Evolutionary conservation across 2,888 invertebrate genomes (phyloP), one percentile per base, ranked within the genome.

Genomic region (Apamea epomidion): DNA sequence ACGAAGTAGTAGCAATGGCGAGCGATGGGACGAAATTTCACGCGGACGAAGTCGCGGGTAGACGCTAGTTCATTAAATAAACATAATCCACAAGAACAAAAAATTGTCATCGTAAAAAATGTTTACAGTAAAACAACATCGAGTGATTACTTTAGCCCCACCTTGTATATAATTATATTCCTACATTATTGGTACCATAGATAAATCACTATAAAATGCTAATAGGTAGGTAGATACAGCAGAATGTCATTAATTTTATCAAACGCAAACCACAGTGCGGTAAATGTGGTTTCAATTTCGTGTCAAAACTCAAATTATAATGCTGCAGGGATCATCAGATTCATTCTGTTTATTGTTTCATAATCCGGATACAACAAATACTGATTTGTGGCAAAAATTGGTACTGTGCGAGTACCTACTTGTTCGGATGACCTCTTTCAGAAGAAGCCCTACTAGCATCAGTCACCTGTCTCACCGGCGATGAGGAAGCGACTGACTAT

Each of bases 241-340:
- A 14, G 1, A 62, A 18, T 58, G 8, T 21, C 25, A 81, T 80
- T 65, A 65, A 84, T 81, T 68, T 85, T 58, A 80, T 18, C 10
- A 32, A 70, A 70, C 21, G 25, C 16, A 58, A 70, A 60, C 81
- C 81, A 25, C 42, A 62, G 25, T 14, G 70, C 18, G 32, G 14
- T 65, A 42, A 18, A 25, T 80, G 80, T 37, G 80, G 70, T 51
- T 60, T 67, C 25, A 60, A 81, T 67, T 71, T 25, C 48, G 80
- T 65, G 64, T 79, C 64, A 70, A 62, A 79, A 37, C 21, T 64
- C 48, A 70, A 58, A 65, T 80, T 48, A 42, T 70, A 68, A 18
- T 29, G 21, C 18, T 42, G 16, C 25, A 48, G 37, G 8, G 16
- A 58, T 80, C 21, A 58, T 25, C 58, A 54, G 25, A 54, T 51